Base-by-base conservation (phyloP, 2,113 vertebrate species). In the Numida meleagris region DNA sequence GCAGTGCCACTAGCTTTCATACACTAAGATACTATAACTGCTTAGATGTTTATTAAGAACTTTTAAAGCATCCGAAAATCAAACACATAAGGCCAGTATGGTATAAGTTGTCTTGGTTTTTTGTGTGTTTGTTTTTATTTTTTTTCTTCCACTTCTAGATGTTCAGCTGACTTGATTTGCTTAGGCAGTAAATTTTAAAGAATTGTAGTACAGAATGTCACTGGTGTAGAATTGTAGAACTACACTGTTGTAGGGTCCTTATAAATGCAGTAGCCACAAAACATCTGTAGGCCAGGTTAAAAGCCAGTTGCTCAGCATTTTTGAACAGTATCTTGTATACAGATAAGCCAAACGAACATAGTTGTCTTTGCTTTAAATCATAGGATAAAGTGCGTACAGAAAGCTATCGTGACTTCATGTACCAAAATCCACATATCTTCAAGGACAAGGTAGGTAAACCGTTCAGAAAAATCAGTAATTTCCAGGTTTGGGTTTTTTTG, bases 321-420 rank as follows among this genome's bases (percentile, higher is more conserved):
- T 68, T 25, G 34, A 59, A 36, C 2, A 4, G 5, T 50, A 4
- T 51, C 9, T 36, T 80, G 40, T 29, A 55, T 18, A 13, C 7
- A 18, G 42, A 27, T 16, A 43, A 48, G 19, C 74, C 14, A 59
- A 90, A 2, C 80, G n/a, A 97, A 42, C 18, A 4, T 5, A 14
- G 4, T 45, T 67, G 61, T 94, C 89, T 67, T 3, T 96, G 23
- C 45, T 95, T 95, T 40, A 12, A 36, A 57, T 77, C 8, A 4
- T 92, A 99, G 99, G 99, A 99, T 95, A 98, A 97, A 97, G 98
- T 99, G 23, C 98, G 99, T 57, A 99, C 99, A 0, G 99, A 99
- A 97, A 98, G 98, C 96, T 99, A 99, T 97, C 97, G 99, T 15
- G 98, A 99, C 97, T 99, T 99, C 97, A 98, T 99, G 95, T 99